Evolutionary conservation across 35 echinoderm and acorn worm species (phyloP).

Genomic region (Heliocidaris erythrogramma): DNA sequence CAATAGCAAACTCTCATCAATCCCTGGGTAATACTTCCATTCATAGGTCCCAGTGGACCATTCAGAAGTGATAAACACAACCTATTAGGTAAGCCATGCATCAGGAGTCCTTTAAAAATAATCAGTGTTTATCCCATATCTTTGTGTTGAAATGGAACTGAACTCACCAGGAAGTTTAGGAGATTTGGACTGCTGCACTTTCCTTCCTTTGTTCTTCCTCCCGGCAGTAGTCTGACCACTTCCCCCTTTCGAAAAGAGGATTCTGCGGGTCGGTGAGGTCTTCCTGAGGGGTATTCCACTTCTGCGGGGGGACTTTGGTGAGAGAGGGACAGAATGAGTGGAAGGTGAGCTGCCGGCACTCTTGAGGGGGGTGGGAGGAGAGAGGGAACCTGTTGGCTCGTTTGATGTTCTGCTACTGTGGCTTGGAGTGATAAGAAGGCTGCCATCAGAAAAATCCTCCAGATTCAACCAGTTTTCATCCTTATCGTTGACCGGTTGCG

Average conservation of each 20-base stretch:
- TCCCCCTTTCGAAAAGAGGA: constrained; percentile 32
- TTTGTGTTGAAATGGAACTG: neutral
- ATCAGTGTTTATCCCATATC: neutral
- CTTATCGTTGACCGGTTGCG: neutral
- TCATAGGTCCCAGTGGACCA: too few species aligned
- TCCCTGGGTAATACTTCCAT: too few species aligned
- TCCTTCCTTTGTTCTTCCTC: constrained; percentile 21
- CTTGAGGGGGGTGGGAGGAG: constrained; percentile 40
- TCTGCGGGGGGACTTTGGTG: constrained; percentile 22
- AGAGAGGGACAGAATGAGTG: neutral
- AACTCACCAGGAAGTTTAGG: neutral
- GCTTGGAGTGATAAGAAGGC: neutral
- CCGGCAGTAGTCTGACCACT: neutral
- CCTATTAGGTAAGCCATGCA: too few species aligned
- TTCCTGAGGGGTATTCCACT: constrained; percentile 49
- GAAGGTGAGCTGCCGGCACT: constrained; percentile 17
- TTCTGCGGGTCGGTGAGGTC: constrained; percentile 16
- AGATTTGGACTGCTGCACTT: constrained; percentile 11
- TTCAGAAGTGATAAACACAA: too few species aligned
- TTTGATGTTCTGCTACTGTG: neutral
- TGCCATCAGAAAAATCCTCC: neutral
- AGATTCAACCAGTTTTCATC: neutral
- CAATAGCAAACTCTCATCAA: too few species aligned
- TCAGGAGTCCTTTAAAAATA: too few species aligned
- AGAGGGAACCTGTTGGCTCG: neutral